Base-by-base conservation (phyloP, 1,140 invertebrate species). In the Macrostomum lignano region DNA sequence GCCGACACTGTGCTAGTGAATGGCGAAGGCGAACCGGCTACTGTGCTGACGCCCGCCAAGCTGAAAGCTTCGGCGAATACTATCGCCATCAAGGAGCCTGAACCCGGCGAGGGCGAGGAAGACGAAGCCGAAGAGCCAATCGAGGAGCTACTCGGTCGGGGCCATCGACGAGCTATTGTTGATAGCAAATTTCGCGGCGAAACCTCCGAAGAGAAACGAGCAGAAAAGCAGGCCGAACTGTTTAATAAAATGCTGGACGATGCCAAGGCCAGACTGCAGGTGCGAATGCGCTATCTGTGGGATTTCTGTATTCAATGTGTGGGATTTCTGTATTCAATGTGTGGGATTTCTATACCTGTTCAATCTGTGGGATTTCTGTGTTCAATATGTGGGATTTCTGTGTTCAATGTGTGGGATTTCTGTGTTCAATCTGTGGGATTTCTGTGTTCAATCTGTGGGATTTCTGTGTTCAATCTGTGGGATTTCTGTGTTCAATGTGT, bases 1-100 rank as follows among this genome's bases (percentile, higher is more conserved):
- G 86, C 84, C 11, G 88, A 98, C 58, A 96, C 86, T 13, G 79
- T 93, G 19, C 49, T 86, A 36, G 76, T 93, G 1, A 81, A 77
- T 52, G 76, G 82, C 52, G 77, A 76, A 44, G 73, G 68, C 26
- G n/a, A n/a, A n/a, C 70, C 82, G 5, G 78, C 81, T 1, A 70
- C 72, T 21, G 55, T 84, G 14, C 63, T 94, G 32, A 94, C 88
- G 4, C 13, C 32, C 13, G 32, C 11, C n/a, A n/a, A 17, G 5
- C 19, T 7, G 19, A 33, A 21, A 19, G 11, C 13, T n/a, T 22
- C 19, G 13, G 13, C 11, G 19, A 33, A 24, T 36, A 21, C 13
- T 5, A n/a, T 11, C 11, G n/a, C n/a, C 6, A 15, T 36, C 15
- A 41, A 1, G 10, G 15, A 38, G 6, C 7, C 67, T 24, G 57